Conservation (phyloP, 2,113 vertebrate genomes). For the Chloroceryle aenea region DNA sequence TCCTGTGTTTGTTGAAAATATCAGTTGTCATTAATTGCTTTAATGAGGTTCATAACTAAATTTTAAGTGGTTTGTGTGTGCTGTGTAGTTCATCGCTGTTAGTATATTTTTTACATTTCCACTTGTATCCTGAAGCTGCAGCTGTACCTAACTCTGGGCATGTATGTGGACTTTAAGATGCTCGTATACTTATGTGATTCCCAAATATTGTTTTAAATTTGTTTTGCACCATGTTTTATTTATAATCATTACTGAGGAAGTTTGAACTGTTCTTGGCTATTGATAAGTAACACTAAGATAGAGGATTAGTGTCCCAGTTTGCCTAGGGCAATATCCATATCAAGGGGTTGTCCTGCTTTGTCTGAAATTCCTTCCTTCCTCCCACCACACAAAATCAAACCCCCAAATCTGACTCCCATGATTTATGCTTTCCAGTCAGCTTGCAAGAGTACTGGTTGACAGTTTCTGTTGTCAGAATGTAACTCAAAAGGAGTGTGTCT, state of each 20-base stretch:
- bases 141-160: background rate
- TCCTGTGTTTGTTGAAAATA: slow-evolving; percentile 4
- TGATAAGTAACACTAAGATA: background rate
- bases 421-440: background rate
- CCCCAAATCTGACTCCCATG: background rate
- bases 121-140: background rate
- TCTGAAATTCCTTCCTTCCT: background rate
- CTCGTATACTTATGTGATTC: background rate
- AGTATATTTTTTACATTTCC: background rate
- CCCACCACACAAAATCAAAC: background rate
- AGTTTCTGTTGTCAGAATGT: background rate
- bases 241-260: background rate
- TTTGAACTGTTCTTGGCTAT: background rate
- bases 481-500: background rate
- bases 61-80: background rate
- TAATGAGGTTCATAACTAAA: slow-evolving; percentile 14
- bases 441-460: background rate
- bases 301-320: background rate
- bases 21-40: background rate
- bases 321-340: background rate
- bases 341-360: background rate
- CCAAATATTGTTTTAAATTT: background rate
- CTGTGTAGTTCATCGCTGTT: background rate
- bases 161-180: background rate
- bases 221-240: background rate